Evolutionary conservation across 2,797 vertebrate species (phyloP).

Genomic region (Enteromius trimaculatus): DNA sequence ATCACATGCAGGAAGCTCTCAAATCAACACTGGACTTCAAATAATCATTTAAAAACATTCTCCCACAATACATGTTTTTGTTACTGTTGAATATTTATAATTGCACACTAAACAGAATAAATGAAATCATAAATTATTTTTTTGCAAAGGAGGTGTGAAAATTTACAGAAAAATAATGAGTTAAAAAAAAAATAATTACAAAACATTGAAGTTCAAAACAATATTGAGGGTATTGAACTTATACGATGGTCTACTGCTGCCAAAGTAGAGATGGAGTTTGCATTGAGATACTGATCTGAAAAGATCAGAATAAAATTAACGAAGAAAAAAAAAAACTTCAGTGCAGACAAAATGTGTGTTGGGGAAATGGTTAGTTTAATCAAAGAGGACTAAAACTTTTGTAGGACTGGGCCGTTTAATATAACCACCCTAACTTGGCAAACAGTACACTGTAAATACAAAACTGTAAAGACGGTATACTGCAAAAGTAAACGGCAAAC

Average conservation of each 20-base stretch:
- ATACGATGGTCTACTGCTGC: constrained; percentile 4
- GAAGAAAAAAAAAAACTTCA: constrained; percentile 12
- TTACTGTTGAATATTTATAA: constrained; percentile 4
- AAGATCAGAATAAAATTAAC: background rate
- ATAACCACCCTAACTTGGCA: constrained; percentile 53
- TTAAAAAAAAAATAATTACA: background rate
- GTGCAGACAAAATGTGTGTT: constrained; percentile 16
- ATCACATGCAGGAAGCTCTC: constrained; percentile 44
- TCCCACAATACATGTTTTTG: background rate
- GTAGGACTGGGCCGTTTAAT: constrained; percentile 35
- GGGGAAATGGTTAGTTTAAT: constrained; percentile 7
- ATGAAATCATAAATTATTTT: constrained; percentile 18
- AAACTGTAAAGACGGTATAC: constrained; percentile 53
- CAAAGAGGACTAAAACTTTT: constrained; percentile 25
- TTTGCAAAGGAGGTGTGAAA: constrained; percentile 1
- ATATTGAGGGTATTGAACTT: background rate
- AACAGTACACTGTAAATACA: constrained; percentile 52
- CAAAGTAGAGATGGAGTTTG: constrained; percentile 9
- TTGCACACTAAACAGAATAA: constrained; percentile 44
- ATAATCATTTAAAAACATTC: constrained; percentile 23
- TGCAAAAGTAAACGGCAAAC: constrained; percentile 54
- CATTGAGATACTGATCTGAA: background rate
- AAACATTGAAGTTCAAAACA: constrained; percentile 11
- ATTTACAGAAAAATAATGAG: background rate
- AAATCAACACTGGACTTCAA: constrained; percentile 32